phyloP scores from a whole-genome alignment of 2,113 vertebrate species.

The Lampris megalopsis region DNA sequence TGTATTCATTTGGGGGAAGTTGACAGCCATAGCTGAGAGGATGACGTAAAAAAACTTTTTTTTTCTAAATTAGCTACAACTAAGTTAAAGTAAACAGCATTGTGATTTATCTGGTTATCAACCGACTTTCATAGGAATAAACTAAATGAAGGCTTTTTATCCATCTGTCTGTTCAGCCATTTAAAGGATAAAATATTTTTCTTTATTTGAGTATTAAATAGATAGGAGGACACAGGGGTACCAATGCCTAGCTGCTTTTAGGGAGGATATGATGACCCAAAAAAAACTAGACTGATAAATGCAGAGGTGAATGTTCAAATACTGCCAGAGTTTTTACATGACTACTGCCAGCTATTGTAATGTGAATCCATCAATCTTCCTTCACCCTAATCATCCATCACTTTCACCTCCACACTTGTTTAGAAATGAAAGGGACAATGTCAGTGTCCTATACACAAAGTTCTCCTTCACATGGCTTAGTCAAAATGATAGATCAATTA shows the following conservation, averaged over 20 bases:
- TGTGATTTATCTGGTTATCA: not conserved
- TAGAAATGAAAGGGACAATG: slow-evolving; percentile 71
- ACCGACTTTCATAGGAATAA: not conserved
- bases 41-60: slow-evolving; percentile 42
- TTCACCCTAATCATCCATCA: slow-evolving; percentile 71
- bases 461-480: slow-evolving; percentile 48
- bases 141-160: no score
- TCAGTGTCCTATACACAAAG: slow-evolving; percentile 58
- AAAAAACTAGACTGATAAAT: not conserved
- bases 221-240: not conserved
- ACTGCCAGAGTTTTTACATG: slow-evolving; percentile 25
- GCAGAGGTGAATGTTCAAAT: not conserved
- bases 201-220: not conserved
- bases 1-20: slow-evolving; percentile 57
- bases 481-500: slow-evolving; percentile 75
- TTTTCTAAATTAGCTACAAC: slow-evolving; percentile 20
- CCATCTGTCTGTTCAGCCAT: no score
- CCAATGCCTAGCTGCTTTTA: not conserved
- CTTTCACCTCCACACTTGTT: slow-evolving; percentile 71
- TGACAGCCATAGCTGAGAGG: slow-evolving; percentile 39
- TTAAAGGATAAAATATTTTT: no score
- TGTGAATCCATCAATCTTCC: slow-evolving; percentile 73
- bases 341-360: slow-evolving; percentile 46
- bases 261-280: not conserved
- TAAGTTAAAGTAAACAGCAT: not conserved